A percentile compares a stretch with the other conserved stretches of the same genome.
These are phyloP conservation scores for Xenopus petersii DNA, from an alignment of 2,797 vertebrate species.

Conservation along the genomic window DNA sequence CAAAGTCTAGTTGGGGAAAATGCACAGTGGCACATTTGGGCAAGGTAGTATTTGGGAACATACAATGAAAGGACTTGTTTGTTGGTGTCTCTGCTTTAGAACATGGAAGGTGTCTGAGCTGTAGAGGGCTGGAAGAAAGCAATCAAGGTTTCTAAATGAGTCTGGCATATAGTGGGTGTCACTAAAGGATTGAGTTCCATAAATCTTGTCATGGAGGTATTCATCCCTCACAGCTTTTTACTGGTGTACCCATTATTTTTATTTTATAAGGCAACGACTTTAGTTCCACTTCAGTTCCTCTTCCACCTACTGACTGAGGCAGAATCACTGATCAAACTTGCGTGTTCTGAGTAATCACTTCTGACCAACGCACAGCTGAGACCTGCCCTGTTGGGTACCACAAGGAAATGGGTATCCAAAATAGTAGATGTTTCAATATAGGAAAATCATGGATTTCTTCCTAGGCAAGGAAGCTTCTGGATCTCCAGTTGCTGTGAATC, in stretches of 20 bases:
- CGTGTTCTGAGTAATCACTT: conserved; percentile 28
- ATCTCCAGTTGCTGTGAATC: too few species aligned
- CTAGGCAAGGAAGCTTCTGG: too few species aligned
- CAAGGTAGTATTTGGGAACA: not conserved
- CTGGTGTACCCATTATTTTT: conserved; percentile 6
- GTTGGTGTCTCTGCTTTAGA: not conserved
- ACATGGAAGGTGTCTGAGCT: conserved; percentile 12
- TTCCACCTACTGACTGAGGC: conserved; percentile 4
- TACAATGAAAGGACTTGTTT: not conserved
- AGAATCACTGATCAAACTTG: conserved; percentile 8
- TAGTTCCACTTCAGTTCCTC: conserved; percentile 10
- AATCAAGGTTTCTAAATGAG: conserved; percentile 32
- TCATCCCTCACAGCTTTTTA: conserved; percentile 7
- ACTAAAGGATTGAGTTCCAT: conserved; percentile 26
- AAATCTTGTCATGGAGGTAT: conserved; percentile 40
- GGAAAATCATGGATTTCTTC: not conserved
- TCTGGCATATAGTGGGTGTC: conserved; percentile 42
- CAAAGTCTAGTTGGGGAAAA: too few species aligned
- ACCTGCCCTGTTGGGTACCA: not conserved
- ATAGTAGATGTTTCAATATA: not conserved
- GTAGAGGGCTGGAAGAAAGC: conserved; percentile 17
- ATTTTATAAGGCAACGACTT: conserved; percentile 5
- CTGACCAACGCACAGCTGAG: conserved; percentile 11
- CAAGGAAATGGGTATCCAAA: too few species aligned
- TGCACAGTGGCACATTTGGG: not conserved